A percentile compares a stretch with the other conserved stretches of the same genome.
phyloP scores from a whole-genome alignment of 2,797 vertebrate genomes.

The Acanthopagrus latus region DNA sequence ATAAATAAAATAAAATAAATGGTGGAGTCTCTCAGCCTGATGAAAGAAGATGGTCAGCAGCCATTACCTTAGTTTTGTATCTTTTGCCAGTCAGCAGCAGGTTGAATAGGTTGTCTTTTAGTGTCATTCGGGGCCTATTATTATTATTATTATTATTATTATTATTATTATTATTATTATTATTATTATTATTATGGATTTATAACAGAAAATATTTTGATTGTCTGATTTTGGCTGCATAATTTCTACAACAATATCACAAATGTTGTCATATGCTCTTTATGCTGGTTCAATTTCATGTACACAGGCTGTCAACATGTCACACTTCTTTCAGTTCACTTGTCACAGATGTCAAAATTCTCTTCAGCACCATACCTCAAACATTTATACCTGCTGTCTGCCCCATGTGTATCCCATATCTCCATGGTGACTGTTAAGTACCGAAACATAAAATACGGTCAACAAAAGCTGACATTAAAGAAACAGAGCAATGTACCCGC shows the following conservation, averaged over 20 bases:
- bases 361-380: slow-evolving; percentile 44
- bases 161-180: too few species aligned
- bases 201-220: background rate
- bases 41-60: too few species aligned
- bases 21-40: too few species aligned
- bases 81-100: too few species aligned
- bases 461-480: slow-evolving; percentile 15
- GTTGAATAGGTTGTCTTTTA: too few species aligned
- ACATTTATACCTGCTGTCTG: slow-evolving; percentile 53
- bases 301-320: slow-evolving; percentile 41
- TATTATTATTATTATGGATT: too few species aligned
- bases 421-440: slow-evolving; percentile 15
- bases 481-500: slow-evolving; percentile 7
- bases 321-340: slow-evolving; percentile 51
- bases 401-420: slow-evolving; percentile 25
- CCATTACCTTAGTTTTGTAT: too few species aligned
- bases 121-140: too few species aligned
- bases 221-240: slow-evolving; percentile 3
- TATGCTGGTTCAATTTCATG: slow-evolving; percentile 39
- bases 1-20: too few species aligned
- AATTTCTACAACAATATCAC: slow-evolving; percentile 43
- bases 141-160: too few species aligned
- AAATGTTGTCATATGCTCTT: slow-evolving; percentile 27
- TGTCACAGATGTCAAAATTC: slow-evolving; percentile 59
- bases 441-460: slow-evolving; percentile 15